These are phyloP conservation scores for Lycocerus yunnanus DNA, from an alignment of 2,888 invertebrate species.

Conservation along the genomic window DNA sequence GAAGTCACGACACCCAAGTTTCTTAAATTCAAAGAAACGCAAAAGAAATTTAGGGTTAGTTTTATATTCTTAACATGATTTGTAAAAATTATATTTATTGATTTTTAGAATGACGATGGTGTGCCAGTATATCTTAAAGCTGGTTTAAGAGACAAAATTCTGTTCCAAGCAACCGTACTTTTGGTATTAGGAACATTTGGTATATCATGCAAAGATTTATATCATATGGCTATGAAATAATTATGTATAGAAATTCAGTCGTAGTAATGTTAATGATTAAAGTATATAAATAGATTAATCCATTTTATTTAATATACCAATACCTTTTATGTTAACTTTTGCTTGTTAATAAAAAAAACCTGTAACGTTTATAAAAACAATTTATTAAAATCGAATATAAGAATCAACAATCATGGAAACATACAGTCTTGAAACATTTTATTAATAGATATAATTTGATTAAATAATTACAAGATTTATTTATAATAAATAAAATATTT, in stretches of 20 bases:
- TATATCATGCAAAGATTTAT: constrained; percentile 34
- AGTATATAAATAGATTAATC: background rate
- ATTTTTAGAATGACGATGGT: constrained; percentile 62
- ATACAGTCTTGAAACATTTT: background rate
- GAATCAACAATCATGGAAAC: background rate
- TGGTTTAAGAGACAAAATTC: constrained; percentile 59
- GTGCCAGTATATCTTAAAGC: constrained; percentile 64
- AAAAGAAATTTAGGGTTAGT: constrained; percentile 19
- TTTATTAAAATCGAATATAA: constrained; percentile 2
- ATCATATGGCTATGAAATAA: constrained; percentile 25
- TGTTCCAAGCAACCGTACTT: constrained; percentile 54
- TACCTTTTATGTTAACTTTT: background rate
- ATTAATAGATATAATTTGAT: background rate
- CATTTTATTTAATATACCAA: no score
- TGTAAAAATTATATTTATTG: background rate
- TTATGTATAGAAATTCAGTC: background rate
- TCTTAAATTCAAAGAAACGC: constrained; percentile 16
- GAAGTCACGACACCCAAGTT: constrained; percentile 21
- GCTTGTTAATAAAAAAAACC: background rate
- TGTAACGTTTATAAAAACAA: background rate
- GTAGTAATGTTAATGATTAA: background rate
- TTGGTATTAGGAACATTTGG: constrained; percentile 50
- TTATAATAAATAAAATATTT: background rate
- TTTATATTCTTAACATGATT: background rate
- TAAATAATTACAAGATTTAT: background rate